These are phyloP conservation scores for Pitangus sulphuratus DNA, from an alignment of 2,797 vertebrate species.

Conservation along the genomic window DNA sequence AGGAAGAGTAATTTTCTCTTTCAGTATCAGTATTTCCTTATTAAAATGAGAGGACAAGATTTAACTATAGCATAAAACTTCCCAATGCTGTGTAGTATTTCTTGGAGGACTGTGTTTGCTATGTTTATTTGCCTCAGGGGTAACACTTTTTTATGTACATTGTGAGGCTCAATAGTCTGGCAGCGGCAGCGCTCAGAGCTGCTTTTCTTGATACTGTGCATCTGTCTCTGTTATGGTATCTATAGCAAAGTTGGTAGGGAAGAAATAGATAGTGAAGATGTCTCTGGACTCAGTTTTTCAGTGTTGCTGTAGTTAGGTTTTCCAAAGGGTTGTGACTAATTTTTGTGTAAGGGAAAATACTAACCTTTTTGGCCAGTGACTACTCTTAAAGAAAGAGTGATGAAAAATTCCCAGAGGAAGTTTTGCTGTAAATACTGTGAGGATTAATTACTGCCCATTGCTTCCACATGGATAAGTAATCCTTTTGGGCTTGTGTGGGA, in stretches of 20 bases:
- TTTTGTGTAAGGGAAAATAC: not conserved
- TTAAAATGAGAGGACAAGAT: constrained; percentile 33
- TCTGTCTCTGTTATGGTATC: constrained; percentile 69
- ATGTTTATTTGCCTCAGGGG: constrained; percentile 67
- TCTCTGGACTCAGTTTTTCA: constrained; percentile 17
- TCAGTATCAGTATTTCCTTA: constrained; percentile 36
- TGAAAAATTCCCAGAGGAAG: not conserved
- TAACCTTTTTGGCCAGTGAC: not conserved
- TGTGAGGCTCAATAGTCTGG: constrained; percentile 70
- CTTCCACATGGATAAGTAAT: not conserved
- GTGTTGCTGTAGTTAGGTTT: not conserved
- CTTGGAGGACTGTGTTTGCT: constrained; percentile 61
- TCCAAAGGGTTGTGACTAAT: not conserved
- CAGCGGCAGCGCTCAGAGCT: constrained; percentile 45
- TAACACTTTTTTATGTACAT: constrained; percentile 69
- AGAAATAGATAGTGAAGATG: constrained; percentile 45
- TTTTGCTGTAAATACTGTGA: not conserved
- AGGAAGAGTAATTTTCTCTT: constrained; percentile 21
- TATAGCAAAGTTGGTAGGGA: constrained; percentile 47
- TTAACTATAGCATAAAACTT: constrained; percentile 62
- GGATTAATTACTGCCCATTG: not conserved
- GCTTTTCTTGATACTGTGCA: constrained; percentile 68
- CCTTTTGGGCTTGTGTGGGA: not conserved
- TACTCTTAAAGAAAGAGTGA: not conserved
- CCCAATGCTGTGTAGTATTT: constrained; percentile 38